Evolutionary conservation across 2,888 invertebrate species (phyloP), one percentile per base, ranked within the genome.

Genomic region (Orchestes rusci): DNA sequence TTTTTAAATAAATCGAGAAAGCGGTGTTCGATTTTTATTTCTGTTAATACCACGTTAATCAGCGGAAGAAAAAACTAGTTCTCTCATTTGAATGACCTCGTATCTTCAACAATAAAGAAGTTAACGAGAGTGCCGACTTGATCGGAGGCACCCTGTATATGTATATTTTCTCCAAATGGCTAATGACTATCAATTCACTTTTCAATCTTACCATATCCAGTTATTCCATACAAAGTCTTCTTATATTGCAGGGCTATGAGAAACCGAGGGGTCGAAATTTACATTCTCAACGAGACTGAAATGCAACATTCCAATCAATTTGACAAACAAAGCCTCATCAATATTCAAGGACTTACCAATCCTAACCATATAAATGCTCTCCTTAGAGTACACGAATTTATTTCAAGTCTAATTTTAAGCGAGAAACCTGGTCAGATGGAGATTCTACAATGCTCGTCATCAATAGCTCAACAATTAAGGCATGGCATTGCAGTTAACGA

Each of bases 181-280:
- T n/a, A n/a, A n/a, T n/a, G n/a, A n/a, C n/a, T n/a, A n/a, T n/a
- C n/a, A n/a, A n/a, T n/a, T n/a, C n/a, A n/a, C n/a, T n/a, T n/a
- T n/a, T n/a, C n/a, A n/a, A n/a, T n/a, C n/a, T n/a, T n/a, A n/a
- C n/a, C n/a, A n/a, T n/a, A n/a, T n/a, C n/a, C n/a, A n/a, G n/a
- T n/a, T n/a, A n/a, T n/a, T n/a, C n/a, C n/a, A n/a, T n/a, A n/a
- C n/a, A n/a, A n/a, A n/a, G n/a, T n/a, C n/a, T n/a, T n/a, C n/a
- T n/a, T n/a, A n/a, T n/a, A 48, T 66, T 68, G 41, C 61, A 79
- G 91, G 56, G 99, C 99, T 0, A 99, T 99, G 99, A 77, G 97
- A 48, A 99, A 99, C 68, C 77, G 99, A 59, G 95, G 97, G 2
- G 80, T 99, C 0, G 99, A 99, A 73, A 83, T 99, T 57, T 86